phyloP scores from a whole-genome alignment of 2,797 vertebrate species.

The Rhynchotus rufescens region DNA sequence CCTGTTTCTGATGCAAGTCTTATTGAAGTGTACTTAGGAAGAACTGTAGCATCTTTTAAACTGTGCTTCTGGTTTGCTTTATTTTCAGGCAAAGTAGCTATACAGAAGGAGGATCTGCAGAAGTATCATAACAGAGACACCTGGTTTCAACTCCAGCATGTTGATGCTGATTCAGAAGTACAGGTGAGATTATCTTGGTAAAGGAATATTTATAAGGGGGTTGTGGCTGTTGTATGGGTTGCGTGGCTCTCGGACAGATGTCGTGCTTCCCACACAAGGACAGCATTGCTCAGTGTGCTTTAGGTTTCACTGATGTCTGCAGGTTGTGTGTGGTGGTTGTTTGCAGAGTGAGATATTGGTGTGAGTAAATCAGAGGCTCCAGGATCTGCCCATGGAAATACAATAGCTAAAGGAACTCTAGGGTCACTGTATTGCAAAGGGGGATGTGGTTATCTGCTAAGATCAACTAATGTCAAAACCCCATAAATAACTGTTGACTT shows the following conservation, averaged over 20 bases:
- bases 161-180: conserved; percentile 98
- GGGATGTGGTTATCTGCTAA: not conserved
- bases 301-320: not conserved
- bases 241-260: not conserved
- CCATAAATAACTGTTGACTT: not conserved
- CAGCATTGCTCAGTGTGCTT: not conserved
- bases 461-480: not conserved
- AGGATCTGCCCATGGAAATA: not conserved
- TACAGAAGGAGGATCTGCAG: conserved; percentile 96
- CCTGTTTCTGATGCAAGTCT: not conserved
- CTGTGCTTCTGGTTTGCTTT: conserved; percentile 45
- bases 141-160: conserved; percentile 97
- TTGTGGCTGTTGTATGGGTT: not conserved
- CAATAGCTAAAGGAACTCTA: not conserved
- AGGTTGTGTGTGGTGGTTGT: not conserved
- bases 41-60: not conserved
- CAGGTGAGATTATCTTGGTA: conserved; percentile 85
- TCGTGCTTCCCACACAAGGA: not conserved
- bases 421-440: not conserved
- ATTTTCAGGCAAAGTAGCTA: conserved; percentile 93
- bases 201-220: not conserved
- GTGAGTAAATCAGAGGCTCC: not conserved
- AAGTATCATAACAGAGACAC: conserved; percentile 98
- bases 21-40: not conserved
- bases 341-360: not conserved